Base-by-base conservation (phyloP, 2,113 vertebrate genomes). In the Noturus placidus region DNA sequence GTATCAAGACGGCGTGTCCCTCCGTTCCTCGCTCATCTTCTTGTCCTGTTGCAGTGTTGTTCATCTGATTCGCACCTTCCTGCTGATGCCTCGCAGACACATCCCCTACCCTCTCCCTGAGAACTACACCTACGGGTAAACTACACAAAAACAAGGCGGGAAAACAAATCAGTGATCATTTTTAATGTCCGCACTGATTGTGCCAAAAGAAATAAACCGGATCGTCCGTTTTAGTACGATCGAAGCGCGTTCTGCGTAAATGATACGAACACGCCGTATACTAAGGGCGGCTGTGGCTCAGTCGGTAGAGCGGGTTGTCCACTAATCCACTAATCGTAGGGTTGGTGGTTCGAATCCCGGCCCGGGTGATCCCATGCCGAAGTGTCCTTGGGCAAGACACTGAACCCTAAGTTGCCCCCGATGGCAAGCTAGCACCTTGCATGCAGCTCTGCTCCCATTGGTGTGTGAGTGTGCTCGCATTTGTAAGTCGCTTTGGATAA, bases 61-160 rank as follows among this genome's bases (percentile, higher is more conserved):
- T 92, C 98, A 98, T 42, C 69, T 98, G 6, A 85, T 94, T 52
- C 96, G 97, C 15, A 99, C 97, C 15, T 91, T 99, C 81, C 94
- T 99, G 88, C 93, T 99, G 87, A 91, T 99, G 94, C 98, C 97
- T 0, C 89, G 83, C 78, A 91, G 82, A 0, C 95, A 93, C 61
- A 96, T 99, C 77, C 97, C 98, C 20, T 96, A 96, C 90, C 97
- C 96, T 0, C 90, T 97, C 84, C 97, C 97, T 4, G 93, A 95
- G 0, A 67, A 69, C 89, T 99, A 96, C 89, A 89, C 92, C 46
- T 99, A 97, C 0, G 97, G 97, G 98, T 99, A 96, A 35, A 86
- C 67, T 56, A 87, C 77, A 46, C 9, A 22, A 25, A 33, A 52
- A 22, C 20, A 22, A 38, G 38, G 33, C 19, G 0, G 1, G 22